phyloP scores from a whole-genome alignment of 2,888 invertebrate species.

The Dendrolimus pini region DNA sequence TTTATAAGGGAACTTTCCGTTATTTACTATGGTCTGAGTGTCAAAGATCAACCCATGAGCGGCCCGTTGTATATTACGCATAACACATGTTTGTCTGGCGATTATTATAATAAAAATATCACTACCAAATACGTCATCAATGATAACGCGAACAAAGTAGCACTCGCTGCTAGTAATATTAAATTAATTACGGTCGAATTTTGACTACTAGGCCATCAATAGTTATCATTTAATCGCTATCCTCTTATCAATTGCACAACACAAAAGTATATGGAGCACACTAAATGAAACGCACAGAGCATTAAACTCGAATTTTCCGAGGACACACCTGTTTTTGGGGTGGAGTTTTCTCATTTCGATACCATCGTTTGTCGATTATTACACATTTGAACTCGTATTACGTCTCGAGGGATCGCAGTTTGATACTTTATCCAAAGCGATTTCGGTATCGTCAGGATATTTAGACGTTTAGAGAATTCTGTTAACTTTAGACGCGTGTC shows the following conservation, averaged over 20 bases:
- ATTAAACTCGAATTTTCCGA: slow-evolving; percentile 61
- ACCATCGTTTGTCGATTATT: slow-evolving; percentile 6
- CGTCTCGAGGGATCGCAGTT: neutral
- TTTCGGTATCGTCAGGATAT: neutral
- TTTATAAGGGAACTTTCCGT: too few relatives aligned
- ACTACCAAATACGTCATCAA: too few relatives aligned
- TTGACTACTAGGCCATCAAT: too few relatives aligned
- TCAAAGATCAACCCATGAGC: too few relatives aligned
- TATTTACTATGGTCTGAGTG: too few relatives aligned
- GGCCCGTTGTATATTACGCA: too few relatives aligned
- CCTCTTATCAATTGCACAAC: slow-evolving; percentile 16
- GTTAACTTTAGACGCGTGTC: neutral
- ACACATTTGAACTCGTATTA: neutral
- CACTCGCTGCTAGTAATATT: too few relatives aligned
- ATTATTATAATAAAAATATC: too few relatives aligned
- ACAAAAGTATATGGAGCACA: slow-evolving; percentile 35
- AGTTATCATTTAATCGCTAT: neutral
- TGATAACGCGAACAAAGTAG: too few relatives aligned
- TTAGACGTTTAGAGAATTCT: neutral
- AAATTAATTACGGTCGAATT: too few relatives aligned
- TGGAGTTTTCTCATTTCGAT: slow-evolving; percentile 26
- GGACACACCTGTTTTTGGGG: slow-evolving; percentile 50
- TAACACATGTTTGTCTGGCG: too few relatives aligned
- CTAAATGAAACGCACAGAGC: slow-evolving; percentile 59
- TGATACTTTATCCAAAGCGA: neutral